These are phyloP conservation scores for Ptychoptera contaminata DNA, from an alignment of 2,888 invertebrate genomes.

Conservation along the genomic window DNA sequence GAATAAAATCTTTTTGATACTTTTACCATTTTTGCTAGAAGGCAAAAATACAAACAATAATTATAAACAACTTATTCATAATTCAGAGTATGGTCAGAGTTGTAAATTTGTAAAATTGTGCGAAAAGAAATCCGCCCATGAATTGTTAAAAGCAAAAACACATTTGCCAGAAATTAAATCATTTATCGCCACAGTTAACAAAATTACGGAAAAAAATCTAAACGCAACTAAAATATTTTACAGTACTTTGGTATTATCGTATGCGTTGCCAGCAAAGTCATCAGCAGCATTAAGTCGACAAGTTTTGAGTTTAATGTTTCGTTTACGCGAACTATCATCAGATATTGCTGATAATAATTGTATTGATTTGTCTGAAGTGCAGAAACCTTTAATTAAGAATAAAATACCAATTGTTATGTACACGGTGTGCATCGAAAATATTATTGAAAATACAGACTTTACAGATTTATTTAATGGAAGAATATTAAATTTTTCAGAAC, in stretches of 20 bases:
- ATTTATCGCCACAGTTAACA: constrained; percentile 1
- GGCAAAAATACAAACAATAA: constrained; percentile 15
- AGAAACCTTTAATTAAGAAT: no score
- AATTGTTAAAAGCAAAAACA: background rate
- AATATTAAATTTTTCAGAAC: background rate
- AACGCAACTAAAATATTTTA: background rate
- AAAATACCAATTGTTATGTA: background rate
- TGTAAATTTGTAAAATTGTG: background rate
- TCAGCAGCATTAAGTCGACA: constrained; percentile 26
- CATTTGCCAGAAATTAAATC: constrained; percentile 4
- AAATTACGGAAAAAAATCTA: background rate
- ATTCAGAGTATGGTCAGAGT: background rate
- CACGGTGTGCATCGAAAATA: background rate
- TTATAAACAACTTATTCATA: background rate
- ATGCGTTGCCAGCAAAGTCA: constrained; percentile 27
- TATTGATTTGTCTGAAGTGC: no score
- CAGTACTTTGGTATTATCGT: constrained; percentile 23
- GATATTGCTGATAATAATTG: no score
- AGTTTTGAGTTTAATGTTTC: constrained; percentile 26
- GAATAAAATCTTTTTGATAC: constrained; percentile 35
- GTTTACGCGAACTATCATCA: no score
- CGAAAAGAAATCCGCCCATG: background rate
- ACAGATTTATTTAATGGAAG: background rate
- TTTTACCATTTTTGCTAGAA: constrained; percentile 48
- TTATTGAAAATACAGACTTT: background rate